Conservation (phyloP, 2,797 vertebrate genomes). For the Pantherophis vulpinus region DNA sequence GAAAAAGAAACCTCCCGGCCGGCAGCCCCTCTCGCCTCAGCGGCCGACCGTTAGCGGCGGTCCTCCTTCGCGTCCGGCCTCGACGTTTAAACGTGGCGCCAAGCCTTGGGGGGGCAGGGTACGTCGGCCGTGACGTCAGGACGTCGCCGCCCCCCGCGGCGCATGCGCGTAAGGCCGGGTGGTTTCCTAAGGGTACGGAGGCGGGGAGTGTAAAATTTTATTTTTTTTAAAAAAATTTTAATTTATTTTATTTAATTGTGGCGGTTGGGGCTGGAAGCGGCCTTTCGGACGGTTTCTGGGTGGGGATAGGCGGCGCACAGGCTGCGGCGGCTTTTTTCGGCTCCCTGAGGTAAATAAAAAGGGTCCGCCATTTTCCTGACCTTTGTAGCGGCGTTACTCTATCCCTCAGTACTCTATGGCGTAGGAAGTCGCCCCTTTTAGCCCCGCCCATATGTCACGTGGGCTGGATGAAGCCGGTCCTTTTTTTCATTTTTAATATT, state of each 20-base stretch:
- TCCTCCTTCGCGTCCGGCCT: not conserved
- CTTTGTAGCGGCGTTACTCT: not conserved
- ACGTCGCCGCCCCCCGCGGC: not conserved
- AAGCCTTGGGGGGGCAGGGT: accelerated
- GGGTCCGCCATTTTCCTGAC: not conserved
- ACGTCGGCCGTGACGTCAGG: not conserved
- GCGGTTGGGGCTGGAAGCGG: not conserved
- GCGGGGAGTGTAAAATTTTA: not conserved
- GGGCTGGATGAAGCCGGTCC: not conserved
- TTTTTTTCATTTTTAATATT: not conserved
- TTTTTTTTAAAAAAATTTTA: no score
- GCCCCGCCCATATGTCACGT: not conserved
- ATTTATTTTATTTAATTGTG: not conserved
- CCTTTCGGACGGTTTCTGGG: not conserved
- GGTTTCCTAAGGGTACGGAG: not conserved
- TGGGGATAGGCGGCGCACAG: not conserved
- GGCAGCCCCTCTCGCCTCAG: no score
- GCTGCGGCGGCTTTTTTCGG: not conserved
- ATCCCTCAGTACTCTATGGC: not conserved
- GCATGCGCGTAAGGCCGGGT: no score
- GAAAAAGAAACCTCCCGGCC: not conserved
- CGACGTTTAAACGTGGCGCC: not conserved
- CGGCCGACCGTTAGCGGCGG: not conserved
- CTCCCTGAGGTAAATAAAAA: not conserved
- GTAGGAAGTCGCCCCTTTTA: no score